A percentile compares a stretch with the other conserved stretches of the same genome.
Conservation (phyloP, 2,797 vertebrate species). For the Spizella passerina region DNA sequence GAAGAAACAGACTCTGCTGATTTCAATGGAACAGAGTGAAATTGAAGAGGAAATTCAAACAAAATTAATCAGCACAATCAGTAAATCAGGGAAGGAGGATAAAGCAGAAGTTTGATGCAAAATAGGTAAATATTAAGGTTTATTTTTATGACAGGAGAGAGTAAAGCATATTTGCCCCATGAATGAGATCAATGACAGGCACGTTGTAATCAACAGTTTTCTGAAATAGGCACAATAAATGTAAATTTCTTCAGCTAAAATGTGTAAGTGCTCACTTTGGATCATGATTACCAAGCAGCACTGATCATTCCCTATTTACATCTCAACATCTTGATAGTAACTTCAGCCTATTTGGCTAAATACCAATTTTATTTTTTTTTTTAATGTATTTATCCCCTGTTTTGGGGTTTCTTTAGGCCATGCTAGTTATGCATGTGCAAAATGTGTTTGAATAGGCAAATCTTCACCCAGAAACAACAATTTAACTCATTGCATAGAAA, state of each 20-base stretch:
- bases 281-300: accelerated
- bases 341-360: not conserved
- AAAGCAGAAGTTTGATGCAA: not conserved
- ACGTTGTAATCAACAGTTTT: accelerated
- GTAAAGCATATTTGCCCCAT: not conserved
- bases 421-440: not conserved
- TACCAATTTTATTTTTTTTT: not conserved
- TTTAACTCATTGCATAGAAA: not conserved
- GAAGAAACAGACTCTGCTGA: not conserved
- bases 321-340: not conserved
- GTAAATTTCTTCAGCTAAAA: not conserved
- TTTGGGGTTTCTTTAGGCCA: not conserved
- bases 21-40: not conserved
- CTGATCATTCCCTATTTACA: not conserved
- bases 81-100: not conserved
- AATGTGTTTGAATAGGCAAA: not conserved
- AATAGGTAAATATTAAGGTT: not conserved
- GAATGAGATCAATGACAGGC: not conserved
- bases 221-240: not conserved
- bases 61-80: not conserved
- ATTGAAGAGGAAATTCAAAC: not conserved
- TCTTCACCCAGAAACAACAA: not conserved
- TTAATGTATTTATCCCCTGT: not conserved
- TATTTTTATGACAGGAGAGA: not conserved
- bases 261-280: not conserved